phyloP scores from a whole-genome alignment of 2,888 invertebrate species.

The Torymus texanus region DNA sequence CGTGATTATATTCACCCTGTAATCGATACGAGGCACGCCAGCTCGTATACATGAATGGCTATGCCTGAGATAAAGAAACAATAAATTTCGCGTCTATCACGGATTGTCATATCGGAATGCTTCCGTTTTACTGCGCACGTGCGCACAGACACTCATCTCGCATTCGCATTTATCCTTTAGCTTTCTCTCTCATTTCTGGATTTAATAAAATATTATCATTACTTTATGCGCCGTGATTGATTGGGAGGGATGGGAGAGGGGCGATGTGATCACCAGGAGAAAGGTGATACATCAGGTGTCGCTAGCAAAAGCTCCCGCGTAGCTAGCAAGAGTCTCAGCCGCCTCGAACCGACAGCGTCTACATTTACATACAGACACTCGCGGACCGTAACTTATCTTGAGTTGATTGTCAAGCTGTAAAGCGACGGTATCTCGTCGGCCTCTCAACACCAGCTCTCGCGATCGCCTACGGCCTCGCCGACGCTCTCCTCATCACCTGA shows the following conservation, averaged over 20 bases:
- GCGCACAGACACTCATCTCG: slow-evolving; percentile 32
- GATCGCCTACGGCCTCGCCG: slow-evolving; percentile 82
- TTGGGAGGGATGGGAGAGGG: no score
- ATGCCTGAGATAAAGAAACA: slow-evolving; percentile 23
- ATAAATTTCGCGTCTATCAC: slow-evolving; percentile 33
- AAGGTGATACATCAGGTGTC: no score
- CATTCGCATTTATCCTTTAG: slow-evolving; percentile 45
- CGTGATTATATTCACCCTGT: slow-evolving; percentile 59
- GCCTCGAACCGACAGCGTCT: no score
- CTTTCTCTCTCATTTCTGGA: slow-evolving; percentile 36
- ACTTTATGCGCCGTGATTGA: no score
- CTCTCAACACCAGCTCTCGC: slow-evolving; percentile 87
- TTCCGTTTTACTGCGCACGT: background rate
- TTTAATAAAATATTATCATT: slow-evolving; percentile 60
- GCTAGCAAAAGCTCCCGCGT: no score
- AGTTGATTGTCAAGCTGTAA: slow-evolving; percentile 49
- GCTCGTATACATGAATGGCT: slow-evolving; percentile 33
- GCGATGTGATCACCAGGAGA: no score
- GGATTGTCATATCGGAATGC: slow-evolving; percentile 23
- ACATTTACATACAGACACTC: no score
- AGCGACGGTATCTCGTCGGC: background rate
- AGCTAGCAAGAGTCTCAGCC: no score
- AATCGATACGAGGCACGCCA: slow-evolving; percentile 49
- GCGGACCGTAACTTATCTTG: slow-evolving; percentile 34
- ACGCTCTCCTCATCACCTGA: slow-evolving; percentile 86